Conservation (phyloP, 2,113 vertebrate species). For the Setophaga petechia region DNA sequence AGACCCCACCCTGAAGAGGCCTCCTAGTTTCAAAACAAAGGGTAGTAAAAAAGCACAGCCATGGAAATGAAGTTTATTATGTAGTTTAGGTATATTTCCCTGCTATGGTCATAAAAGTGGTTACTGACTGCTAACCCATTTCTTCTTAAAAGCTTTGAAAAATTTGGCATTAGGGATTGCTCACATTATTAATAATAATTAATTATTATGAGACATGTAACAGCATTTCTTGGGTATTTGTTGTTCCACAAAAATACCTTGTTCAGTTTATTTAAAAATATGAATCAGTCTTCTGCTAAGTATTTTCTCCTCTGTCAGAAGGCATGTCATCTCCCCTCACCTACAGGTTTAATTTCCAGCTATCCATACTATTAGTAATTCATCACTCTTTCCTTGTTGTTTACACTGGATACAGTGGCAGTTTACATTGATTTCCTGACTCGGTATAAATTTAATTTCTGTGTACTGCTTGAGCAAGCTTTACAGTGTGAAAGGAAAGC, state of each 20-base stretch:
- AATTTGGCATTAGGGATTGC: background rate
- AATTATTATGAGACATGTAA: slow-evolving; percentile 34
- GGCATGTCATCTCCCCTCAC: background rate
- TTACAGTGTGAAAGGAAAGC: background rate
- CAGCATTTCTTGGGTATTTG: background rate
- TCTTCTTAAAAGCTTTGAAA: slow-evolving; percentile 52
- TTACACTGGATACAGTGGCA: background rate
- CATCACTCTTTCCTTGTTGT: background rate
- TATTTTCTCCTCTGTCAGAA: background rate
- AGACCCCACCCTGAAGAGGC: background rate
- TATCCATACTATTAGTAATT: background rate
- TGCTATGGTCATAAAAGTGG: slow-evolving; percentile 48
- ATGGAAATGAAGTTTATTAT: slow-evolving; percentile 6
- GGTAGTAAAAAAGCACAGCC: slow-evolving; percentile 19
- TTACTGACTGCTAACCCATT: slow-evolving; percentile 40
- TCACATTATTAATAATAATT: background rate
- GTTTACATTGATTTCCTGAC: background rate
- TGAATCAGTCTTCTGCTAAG: background rate
- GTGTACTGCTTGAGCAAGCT: background rate
- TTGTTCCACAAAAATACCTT: background rate
- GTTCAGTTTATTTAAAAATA: slow-evolving; percentile 1
- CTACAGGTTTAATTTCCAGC: background rate
- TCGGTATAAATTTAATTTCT: slow-evolving; percentile 14
- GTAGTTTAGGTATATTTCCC: slow-evolving; percentile 15
- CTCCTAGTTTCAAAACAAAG: slow-evolving; percentile 23